Base-by-base conservation (phyloP, 2,113 vertebrate species). In the Gorsachius goisagi region DNA sequence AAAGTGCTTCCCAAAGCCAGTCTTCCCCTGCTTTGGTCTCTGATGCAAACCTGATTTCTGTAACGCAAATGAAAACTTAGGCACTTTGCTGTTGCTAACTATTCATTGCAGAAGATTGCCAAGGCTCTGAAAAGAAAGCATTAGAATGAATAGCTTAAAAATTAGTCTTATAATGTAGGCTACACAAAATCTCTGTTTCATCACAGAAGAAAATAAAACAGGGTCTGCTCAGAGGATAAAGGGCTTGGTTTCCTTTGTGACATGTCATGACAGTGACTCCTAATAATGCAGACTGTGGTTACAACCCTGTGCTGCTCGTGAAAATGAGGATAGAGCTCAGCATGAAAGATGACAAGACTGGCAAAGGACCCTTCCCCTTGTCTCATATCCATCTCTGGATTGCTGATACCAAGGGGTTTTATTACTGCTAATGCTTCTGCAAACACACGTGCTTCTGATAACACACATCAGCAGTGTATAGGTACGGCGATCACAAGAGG, bases 231-330 rank as follows among this genome's bases (percentile, higher is more conserved):
- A 59, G 37, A 59, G 60, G 30, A 78, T 79, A 84, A 89, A 94
- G 64, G 79, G 24, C 20, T 73, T n/a, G 23, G 50, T 89, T 87
- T 90, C 33, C 76, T 71, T 84, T 93, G n/a, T 93, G 66, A 63
- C 88, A 28, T 50, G 33, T 74, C 39, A 24, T 64, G 75, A 82
- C 68, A 74, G 58, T 66, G 89, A 85, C 39, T 87, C 63, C 62
- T 82, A 60, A 87, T 93, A 90, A 47, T 27, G 22, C 23, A 62
- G 63, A 67, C n/a, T 92, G 33, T 47, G 85, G 53, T 68, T 93
- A 56, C 27, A 66, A 56, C 19, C 16, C 59, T 80, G 49, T 49
- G 78, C 59, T 72, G 74, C 64, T 96, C 68, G 58, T 37, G 20
- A 60, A 88, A 82, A 58, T 66, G 33, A 79, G 41, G 17, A 23